Percentiles rank a stretch among this genome's conserved stretches.
phyloP scores from a whole-genome alignment of 1,140 invertebrate species.

The Zaprionus davidi region DNA sequence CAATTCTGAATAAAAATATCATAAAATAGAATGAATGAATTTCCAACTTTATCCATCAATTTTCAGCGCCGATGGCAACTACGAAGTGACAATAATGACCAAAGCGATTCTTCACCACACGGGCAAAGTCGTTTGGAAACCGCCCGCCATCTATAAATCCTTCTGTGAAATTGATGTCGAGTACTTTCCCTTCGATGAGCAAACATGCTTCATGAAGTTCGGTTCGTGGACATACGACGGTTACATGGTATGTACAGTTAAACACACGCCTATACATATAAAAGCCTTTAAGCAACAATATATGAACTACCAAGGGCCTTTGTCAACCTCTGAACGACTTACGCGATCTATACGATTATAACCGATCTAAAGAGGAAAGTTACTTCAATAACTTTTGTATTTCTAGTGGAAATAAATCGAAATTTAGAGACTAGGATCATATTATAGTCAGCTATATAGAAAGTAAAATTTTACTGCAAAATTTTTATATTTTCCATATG shows the following conservation, averaged over 20 bases:
- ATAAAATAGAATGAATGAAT: too few relatives aligned
- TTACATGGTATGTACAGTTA: constrained; percentile 89
- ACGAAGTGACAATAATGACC: constrained; percentile 99
- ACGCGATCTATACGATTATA: not conserved
- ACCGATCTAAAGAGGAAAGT: not conserved
- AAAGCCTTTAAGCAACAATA: not conserved
- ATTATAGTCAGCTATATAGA: too few relatives aligned
- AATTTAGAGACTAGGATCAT: too few relatives aligned
- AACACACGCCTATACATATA: not conserved
- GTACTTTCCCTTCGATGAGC: constrained; percentile 98
- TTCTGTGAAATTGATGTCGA: constrained; percentile 98
- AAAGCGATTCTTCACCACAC: constrained; percentile 96
- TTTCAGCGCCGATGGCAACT: constrained; percentile 97
- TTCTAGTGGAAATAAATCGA: too few relatives aligned
- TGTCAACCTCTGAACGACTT: too few relatives aligned
- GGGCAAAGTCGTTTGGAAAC: constrained; percentile 98
- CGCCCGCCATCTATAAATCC: constrained; percentile 98
- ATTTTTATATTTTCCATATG: too few relatives aligned
- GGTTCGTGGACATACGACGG: constrained; percentile 98
- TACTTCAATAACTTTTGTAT: too few relatives aligned
- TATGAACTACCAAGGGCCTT: not conserved
- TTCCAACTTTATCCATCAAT: not conserved
- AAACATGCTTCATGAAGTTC: constrained; percentile 98
- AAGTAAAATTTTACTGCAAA: too few relatives aligned
- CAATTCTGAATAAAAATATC: too few relatives aligned